phyloP scores from a whole-genome alignment of 2,797 vertebrate genomes.

The Ceryle rudis region DNA sequence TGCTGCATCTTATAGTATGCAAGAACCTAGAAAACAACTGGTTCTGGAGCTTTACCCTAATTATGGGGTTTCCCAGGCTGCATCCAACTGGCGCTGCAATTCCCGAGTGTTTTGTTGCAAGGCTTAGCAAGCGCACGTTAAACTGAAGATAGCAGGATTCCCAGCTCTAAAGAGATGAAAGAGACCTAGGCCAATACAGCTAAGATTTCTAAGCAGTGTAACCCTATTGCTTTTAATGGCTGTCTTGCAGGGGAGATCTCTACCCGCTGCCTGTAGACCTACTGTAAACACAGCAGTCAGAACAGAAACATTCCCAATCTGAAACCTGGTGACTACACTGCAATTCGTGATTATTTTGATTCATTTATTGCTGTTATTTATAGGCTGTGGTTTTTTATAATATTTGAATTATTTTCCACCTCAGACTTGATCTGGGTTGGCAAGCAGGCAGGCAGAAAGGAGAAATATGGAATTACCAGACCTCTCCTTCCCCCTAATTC shows the following conservation, averaged over 20 bases:
- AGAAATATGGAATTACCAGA: not conserved
- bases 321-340: not conserved
- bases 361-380: not conserved
- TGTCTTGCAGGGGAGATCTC: not conserved
- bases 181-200: not conserved
- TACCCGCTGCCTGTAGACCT: not conserved
- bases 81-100: not conserved
- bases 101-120: not conserved
- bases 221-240: not conserved
- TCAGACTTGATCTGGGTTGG: not conserved
- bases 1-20: not conserved
- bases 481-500: not conserved
- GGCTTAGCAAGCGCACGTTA: not conserved
- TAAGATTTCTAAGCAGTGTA: not conserved
- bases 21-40: not conserved
- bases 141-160: not conserved
- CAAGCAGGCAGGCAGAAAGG: not conserved
- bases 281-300: not conserved
- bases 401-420: not conserved
- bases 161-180: not conserved
- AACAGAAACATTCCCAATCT: not conserved
- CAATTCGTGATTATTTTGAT: not conserved
- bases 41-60: not conserved
- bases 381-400: not conserved
- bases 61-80: not conserved